These are phyloP conservation scores for Cliona cf. orientalis DNA, from an alignment of 37 sponge, comb jelly and placozoan species.

Conservation along the genomic window DNA sequence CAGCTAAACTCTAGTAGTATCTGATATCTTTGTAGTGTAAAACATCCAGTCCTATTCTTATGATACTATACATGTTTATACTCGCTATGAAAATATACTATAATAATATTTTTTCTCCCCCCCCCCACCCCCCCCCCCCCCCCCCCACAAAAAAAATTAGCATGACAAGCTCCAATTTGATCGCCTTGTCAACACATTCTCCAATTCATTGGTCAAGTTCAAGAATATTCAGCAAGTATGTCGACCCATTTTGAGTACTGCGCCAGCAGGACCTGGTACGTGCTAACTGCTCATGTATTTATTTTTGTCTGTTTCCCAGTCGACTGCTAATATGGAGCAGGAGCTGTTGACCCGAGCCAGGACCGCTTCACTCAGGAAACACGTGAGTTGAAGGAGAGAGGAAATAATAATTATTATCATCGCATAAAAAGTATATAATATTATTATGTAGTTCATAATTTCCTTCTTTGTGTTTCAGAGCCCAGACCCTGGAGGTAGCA, in stretches of 20 bases:
- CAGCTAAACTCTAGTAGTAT: background rate
- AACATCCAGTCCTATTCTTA: background rate
- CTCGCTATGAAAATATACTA: too few species aligned
- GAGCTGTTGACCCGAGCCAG: constrained; percentile 38
- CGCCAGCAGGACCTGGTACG: background rate
- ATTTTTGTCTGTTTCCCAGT: constrained; percentile 2
- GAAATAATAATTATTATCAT: background rate
- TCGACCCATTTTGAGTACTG: background rate
- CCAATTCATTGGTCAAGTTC: constrained; percentile 32
- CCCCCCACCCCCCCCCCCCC: too few species aligned
- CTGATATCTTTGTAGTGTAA: background rate
- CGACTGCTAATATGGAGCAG: constrained; percentile 36
- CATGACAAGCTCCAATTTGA: constrained; percentile 39
- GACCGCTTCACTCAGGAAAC: constrained; percentile 16
- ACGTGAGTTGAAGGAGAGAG: background rate
- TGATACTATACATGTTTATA: background rate
- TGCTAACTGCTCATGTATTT: background rate
- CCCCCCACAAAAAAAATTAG: too few species aligned
- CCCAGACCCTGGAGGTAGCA: background rate
- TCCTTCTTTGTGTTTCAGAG: background rate
- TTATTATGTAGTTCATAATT: background rate
- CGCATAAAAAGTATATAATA: background rate
- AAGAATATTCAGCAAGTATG: constrained; percentile 58
- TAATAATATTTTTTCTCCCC: too few species aligned
- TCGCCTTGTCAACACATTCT: constrained; percentile 49